A percentile compares a stretch with the other conserved stretches of the same genome.
These are phyloP conservation scores for roundworm (Caenorhabditis elegans) DNA, from an alignment of 1,140 invertebrate genomes.

Conservation along the genomic window WBcel235 BX284603.4:7227501-7228000, in stretches of 20 bases:
- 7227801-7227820: not conserved
- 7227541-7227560: not conserved
- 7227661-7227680: not conserved
- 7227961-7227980: too few relatives aligned
- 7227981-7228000: too few relatives aligned
- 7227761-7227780: not conserved
- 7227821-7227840: not conserved
- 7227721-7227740: not conserved
- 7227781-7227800: not conserved
- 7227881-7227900: not conserved
- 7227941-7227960: too few relatives aligned
- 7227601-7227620: not conserved
- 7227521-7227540: not conserved
- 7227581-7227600: not conserved
- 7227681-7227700: not conserved
- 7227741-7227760: not conserved
- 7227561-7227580: not conserved
- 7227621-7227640: not conserved
- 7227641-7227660: not conserved
- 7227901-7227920: not conserved
- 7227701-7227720: not conserved
- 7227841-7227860: not conserved
- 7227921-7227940: not conserved
- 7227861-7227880: too few relatives aligned
- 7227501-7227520: too few relatives aligned